A percentile compares a stretch with the other conserved stretches of the same genome.
Evolutionary conservation across 2,113 vertebrate genomes (phyloP).

Genomic region (Gasterosteus aculeatus): DNA sequence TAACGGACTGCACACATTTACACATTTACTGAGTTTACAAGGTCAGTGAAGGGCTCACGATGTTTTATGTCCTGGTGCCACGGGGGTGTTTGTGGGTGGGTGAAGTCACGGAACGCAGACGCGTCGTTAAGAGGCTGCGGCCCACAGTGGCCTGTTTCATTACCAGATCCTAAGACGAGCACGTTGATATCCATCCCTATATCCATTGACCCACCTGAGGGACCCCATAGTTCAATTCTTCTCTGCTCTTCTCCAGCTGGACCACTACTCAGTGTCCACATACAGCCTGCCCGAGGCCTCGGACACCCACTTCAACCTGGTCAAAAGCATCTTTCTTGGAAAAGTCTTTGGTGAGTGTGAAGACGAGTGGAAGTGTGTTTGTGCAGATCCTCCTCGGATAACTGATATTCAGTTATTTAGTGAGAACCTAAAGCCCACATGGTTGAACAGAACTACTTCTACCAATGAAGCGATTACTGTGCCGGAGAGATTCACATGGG

Average conservation of each 20-base stretch:
- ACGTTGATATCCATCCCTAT: too few relatives aligned
- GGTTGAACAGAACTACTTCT: not conserved
- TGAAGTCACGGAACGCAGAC: too few relatives aligned
- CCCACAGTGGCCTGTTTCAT: too few relatives aligned
- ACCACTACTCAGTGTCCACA: slow-evolving; percentile 90
- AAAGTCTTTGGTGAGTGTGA: slow-evolving; percentile 92
- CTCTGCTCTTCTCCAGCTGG: slow-evolving; percentile 80
- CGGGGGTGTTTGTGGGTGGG: too few relatives aligned
- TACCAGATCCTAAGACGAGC: too few relatives aligned
- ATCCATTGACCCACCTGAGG: too few relatives aligned
- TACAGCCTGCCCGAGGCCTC: slow-evolving; percentile 87
- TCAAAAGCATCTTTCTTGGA: slow-evolving; percentile 95
- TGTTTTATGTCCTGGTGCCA: too few relatives aligned
- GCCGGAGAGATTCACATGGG: not conserved
- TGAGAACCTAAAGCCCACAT: not conserved
- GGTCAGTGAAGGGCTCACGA: too few relatives aligned
- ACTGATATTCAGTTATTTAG: not conserved
- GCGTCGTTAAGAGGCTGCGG: too few relatives aligned
- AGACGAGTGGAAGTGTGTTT: not conserved
- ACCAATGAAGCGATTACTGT: not conserved
- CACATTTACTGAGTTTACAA: too few relatives aligned
- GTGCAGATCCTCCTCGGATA: not conserved
- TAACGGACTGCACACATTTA: too few relatives aligned
- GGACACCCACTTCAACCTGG: slow-evolving; percentile 88
- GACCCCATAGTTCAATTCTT: not conserved